A percentile compares a stretch with the other conserved stretches of the same genome.
Evolutionary conservation across 2,113 vertebrate species (phyloP).

Genomic region (Semicossyphus pulcher): DNA sequence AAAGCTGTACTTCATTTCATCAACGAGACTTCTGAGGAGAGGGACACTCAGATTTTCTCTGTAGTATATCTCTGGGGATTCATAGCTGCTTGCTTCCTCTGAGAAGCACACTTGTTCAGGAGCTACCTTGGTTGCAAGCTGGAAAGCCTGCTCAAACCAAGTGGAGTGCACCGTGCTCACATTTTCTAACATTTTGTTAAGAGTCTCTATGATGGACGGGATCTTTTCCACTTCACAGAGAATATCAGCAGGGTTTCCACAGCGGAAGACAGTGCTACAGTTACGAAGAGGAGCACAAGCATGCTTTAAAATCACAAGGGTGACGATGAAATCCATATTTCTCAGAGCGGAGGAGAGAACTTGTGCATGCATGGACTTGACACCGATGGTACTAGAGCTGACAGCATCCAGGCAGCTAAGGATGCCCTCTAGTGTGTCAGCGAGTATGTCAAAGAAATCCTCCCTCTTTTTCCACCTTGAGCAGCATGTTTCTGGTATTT

Average conservation of each 20-base stretch:
- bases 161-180: constrained; percentile 89
- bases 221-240: constrained; percentile 87
- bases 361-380: constrained; percentile 85
- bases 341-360: constrained; percentile 87
- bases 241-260: constrained; percentile 92
- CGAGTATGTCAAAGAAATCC: constrained; percentile 91
- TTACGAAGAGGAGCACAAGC: constrained; percentile 87
- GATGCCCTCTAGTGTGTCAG: constrained; percentile 90
- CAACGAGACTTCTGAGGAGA: constrained; percentile 89
- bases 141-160: constrained; percentile 96
- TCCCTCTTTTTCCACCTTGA: constrained; percentile 93
- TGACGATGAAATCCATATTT: constrained; percentile 92
- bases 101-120: constrained; percentile 87
- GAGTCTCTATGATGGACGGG: constrained; percentile 89
- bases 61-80: constrained; percentile 91
- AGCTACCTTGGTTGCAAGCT: constrained; percentile 87
- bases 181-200: constrained; percentile 93
- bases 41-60: constrained; percentile 90
- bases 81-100: constrained; percentile 78
- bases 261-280: constrained; percentile 91
- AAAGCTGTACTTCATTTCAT: constrained; percentile 93
- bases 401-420: constrained; percentile 91
- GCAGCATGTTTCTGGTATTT: constrained; percentile 89
- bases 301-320: constrained; percentile 91
- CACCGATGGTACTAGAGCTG: constrained; percentile 78